phyloP scores from a whole-genome alignment of 2,113 vertebrate species.

The Sterna hirundo region DNA sequence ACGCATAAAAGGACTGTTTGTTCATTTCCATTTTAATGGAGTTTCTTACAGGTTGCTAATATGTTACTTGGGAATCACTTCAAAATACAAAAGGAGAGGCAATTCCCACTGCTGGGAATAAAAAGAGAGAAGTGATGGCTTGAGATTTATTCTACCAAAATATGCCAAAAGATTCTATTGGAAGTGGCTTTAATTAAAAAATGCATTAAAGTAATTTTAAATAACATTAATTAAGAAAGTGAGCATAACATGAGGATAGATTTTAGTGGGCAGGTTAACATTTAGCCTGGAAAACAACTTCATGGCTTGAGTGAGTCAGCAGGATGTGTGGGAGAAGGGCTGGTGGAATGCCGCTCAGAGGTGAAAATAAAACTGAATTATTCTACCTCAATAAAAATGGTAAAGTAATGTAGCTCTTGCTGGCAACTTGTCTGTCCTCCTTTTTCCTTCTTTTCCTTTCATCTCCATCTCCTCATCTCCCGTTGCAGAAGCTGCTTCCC shows the following conservation, averaged over 20 bases:
- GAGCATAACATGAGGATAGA: not conserved
- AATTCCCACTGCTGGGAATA: not conserved
- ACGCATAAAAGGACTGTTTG: not conserved
- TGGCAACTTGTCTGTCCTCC: not conserved
- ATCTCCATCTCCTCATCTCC: not conserved
- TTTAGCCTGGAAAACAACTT: not conserved
- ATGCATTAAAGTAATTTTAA: not conserved
- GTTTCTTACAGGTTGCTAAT: not conserved
- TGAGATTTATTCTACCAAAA: not conserved
- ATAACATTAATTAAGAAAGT: not conserved
- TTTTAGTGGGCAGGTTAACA: not conserved
- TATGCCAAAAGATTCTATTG: not conserved
- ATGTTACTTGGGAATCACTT: not conserved
- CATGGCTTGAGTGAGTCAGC: not conserved
- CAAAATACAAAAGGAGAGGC: not conserved
- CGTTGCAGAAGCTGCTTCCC: not conserved
- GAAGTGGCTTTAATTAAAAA: not conserved
- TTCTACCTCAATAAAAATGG: not conserved
- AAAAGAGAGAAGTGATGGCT: not conserved
- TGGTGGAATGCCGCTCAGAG: not conserved
- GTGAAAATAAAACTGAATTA: not conserved
- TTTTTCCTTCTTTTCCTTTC: not conserved
- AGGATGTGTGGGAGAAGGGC: not conserved
- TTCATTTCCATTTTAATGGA: not conserved
- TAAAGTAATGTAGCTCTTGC: not conserved